Conservation (phyloP, 1,140 invertebrate species). For the Heliconius himera region DNA sequence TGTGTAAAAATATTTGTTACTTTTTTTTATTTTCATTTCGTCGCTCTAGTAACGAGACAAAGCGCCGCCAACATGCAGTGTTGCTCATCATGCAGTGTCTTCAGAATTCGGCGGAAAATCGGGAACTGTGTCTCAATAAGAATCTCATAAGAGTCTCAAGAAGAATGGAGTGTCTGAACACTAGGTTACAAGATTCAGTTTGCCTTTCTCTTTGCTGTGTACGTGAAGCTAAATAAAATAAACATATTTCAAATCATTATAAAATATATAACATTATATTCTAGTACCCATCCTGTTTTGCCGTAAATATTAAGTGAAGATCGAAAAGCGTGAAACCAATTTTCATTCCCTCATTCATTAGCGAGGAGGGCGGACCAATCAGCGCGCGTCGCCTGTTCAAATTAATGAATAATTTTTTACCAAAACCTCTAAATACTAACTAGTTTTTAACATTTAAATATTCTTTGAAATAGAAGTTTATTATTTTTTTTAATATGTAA, state of each 20-base stretch:
- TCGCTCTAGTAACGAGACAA: no score
- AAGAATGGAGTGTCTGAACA: no score
- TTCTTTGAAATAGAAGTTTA: neutral
- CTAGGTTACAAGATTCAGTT: no score
- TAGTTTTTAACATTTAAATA: neutral
- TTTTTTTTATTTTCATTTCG: no score
- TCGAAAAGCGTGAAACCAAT: conserved; percentile 26
- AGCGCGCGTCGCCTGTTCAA: conserved; percentile 29
- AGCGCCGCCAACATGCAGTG: no score
- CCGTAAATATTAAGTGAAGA: conserved; percentile 18
- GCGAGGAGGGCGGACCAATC: conserved; percentile 28
- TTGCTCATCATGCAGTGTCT: no score
- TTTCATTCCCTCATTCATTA: conserved; percentile 31
- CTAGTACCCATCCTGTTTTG: conserved; percentile 1
- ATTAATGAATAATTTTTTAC: conserved; percentile 44
- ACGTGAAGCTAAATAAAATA: neutral
- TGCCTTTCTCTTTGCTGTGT: no score
- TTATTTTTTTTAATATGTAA: neutral
- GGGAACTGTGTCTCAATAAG: no score
- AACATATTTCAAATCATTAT: neutral
- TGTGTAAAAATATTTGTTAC: no score
- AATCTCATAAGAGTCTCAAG: no score
- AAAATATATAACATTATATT: conserved; percentile 3
- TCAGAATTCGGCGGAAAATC: no score
- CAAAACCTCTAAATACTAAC: conserved; percentile 14